These are phyloP conservation scores for Triplophysa bombifrons DNA, from an alignment of 2,797 vertebrate species.

Conservation along the genomic window DNA sequence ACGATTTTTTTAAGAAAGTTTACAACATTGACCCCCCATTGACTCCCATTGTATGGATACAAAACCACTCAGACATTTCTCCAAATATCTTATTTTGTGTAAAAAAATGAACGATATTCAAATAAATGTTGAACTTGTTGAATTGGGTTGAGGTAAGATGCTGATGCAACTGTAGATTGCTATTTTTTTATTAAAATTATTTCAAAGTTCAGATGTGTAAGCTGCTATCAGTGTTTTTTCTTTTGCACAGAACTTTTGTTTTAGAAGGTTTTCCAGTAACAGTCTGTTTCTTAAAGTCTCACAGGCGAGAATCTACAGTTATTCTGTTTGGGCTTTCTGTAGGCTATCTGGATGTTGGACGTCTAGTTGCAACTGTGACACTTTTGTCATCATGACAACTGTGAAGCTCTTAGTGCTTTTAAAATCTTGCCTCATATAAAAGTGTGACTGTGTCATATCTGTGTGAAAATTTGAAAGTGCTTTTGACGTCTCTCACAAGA, in stretches of 20 bases:
- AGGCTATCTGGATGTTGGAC: conserved; percentile 13
- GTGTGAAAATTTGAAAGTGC: conserved; percentile 41
- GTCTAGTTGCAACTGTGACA: conserved; percentile 14
- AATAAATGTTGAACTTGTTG: too few relatives aligned
- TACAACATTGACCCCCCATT: too few relatives aligned
- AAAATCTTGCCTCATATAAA: conserved; percentile 35
- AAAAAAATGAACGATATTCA: too few relatives aligned
- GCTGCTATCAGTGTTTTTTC: too few relatives aligned
- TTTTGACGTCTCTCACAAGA: conserved; percentile 38
- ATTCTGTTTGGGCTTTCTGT: neutral
- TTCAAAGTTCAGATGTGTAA: neutral
- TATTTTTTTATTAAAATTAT: too few relatives aligned
- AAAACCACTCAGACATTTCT: too few relatives aligned
- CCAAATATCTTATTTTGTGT: too few relatives aligned
- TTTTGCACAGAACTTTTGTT: neutral
- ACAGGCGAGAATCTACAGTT: neutral
- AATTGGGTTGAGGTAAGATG: too few relatives aligned
- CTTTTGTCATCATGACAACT: conserved; percentile 13
- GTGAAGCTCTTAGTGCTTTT: conserved; percentile 45
- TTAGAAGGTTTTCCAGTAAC: neutral
- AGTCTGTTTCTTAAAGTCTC: neutral
- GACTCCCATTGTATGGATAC: too few relatives aligned
- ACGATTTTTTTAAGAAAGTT: too few relatives aligned
- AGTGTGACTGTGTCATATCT: conserved; percentile 30
- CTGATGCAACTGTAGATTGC: too few relatives aligned